Conservation (phyloP, 2,113 vertebrate genomes). For the Stictonetta naevosa region DNA sequence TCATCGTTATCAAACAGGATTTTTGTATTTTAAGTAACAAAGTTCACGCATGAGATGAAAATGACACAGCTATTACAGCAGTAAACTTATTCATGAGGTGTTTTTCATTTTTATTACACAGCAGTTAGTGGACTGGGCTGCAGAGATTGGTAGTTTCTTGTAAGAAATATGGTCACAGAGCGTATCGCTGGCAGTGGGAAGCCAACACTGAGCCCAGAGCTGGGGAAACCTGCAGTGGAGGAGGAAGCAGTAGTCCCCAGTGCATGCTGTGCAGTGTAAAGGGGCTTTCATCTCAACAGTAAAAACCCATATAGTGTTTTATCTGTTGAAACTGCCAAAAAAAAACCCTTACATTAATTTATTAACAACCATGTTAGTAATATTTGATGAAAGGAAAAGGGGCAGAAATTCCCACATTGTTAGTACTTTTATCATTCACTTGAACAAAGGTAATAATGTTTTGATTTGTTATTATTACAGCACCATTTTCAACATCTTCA, state of each 20-base stretch:
- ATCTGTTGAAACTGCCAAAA: background rate
- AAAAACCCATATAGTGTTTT: background rate
- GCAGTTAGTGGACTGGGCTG: background rate
- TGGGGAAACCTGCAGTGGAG: background rate
- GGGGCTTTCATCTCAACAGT: background rate
- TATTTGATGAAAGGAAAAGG: background rate
- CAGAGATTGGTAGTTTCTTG: background rate
- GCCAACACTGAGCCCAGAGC: background rate
- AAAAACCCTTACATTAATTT: background rate
- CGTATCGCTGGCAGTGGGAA: background rate
- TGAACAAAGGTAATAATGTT: background rate
- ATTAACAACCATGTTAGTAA: background rate
- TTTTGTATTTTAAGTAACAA: background rate
- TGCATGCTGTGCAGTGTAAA: background rate
- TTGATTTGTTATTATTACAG: background rate
- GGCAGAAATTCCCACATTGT: background rate
- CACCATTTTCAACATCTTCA: background rate
- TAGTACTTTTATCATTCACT: background rate
- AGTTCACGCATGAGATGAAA: background rate
- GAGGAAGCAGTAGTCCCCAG: background rate
- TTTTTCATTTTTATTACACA: background rate
- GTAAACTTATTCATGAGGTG: background rate
- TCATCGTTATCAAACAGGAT: background rate
- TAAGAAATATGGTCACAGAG: background rate
- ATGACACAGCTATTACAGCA: background rate